Conservation (phyloP, 1,140 invertebrate species). For the Scaptomyza hsui region DNA sequence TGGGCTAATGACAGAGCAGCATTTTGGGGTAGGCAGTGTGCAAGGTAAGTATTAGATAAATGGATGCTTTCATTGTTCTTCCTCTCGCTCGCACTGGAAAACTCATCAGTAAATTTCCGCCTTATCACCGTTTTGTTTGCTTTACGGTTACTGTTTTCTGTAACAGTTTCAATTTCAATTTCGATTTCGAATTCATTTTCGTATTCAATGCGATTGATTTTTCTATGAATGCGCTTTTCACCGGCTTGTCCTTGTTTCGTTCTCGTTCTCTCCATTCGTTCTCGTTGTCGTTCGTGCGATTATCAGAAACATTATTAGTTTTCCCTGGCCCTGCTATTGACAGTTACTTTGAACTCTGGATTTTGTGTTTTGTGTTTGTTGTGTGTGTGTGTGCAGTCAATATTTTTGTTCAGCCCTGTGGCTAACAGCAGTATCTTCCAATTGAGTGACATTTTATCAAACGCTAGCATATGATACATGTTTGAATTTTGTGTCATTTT, state of each 20-base stretch:
- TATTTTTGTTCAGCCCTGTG: slow-evolving; percentile 28
- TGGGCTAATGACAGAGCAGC: slow-evolving; percentile 36
- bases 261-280: not conserved
- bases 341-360: slow-evolving; percentile 59
- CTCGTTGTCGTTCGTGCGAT: slow-evolving; percentile 25
- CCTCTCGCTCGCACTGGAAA: slow-evolving; percentile 6
- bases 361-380: slow-evolving; percentile 21
- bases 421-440: not conserved
- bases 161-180: slow-evolving; percentile 24
- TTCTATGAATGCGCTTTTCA: slow-evolving; percentile 51
- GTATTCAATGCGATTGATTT: slow-evolving; percentile 65
- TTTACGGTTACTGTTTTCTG: slow-evolving; percentile 17
- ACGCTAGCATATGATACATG: not conserved
- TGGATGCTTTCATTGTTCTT: slow-evolving; percentile 13
- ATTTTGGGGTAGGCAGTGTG: slow-evolving; percentile 1
- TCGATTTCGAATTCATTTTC: slow-evolving; percentile 54
- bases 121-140: slow-evolving; percentile 28
- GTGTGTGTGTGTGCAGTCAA: not conserved
- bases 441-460: slow-evolving; percentile 1
- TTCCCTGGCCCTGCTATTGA: slow-evolving; percentile 46
- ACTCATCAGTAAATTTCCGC: slow-evolving; percentile 50
- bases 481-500: slow-evolving; percentile 46
- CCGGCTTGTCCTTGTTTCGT: not conserved
- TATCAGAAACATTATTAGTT: slow-evolving; percentile 70
- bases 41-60: too few relatives aligned